Evolutionary conservation across 2,113 vertebrate genomes (phyloP).

Genomic region (Hiodon tergisus): DNA sequence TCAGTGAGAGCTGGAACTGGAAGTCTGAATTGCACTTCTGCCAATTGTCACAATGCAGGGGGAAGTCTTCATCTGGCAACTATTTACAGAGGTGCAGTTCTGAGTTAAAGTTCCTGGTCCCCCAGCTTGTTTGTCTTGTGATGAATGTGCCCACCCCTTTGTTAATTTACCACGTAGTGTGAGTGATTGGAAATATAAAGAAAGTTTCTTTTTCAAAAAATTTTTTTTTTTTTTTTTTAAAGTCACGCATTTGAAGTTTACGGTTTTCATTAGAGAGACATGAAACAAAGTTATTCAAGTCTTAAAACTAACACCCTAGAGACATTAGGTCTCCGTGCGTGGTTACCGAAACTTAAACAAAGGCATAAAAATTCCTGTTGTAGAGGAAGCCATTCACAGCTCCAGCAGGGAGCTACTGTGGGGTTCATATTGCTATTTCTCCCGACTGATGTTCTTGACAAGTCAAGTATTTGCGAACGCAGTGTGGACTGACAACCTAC

Average conservation of each 20-base stretch:
- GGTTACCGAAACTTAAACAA: conserved; percentile 17
- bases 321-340: conserved; percentile 20
- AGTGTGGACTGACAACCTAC: conserved; percentile 67
- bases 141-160: neutral
- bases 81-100: neutral
- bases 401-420: conserved; percentile 56
- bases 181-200: neutral
- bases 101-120: neutral
- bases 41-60: neutral
- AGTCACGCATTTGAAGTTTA: neutral
- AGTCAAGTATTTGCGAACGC: conserved; percentile 70
- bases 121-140: neutral
- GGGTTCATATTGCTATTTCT: conserved; percentile 54
- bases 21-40: neutral
- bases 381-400: conserved; percentile 42
- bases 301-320: conserved; percentile 5
- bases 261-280: neutral
- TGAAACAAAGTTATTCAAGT: neutral
- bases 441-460: conserved; percentile 62
- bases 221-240: too few species aligned
- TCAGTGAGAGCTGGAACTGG: neutral
- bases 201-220: neutral
- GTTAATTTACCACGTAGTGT: neutral
- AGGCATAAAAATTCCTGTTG: conserved; percentile 50
- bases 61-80: conserved; percentile 3